phyloP scores from a whole-genome alignment of 2,797 vertebrate species.

The Echiichthys vipera region DNA sequence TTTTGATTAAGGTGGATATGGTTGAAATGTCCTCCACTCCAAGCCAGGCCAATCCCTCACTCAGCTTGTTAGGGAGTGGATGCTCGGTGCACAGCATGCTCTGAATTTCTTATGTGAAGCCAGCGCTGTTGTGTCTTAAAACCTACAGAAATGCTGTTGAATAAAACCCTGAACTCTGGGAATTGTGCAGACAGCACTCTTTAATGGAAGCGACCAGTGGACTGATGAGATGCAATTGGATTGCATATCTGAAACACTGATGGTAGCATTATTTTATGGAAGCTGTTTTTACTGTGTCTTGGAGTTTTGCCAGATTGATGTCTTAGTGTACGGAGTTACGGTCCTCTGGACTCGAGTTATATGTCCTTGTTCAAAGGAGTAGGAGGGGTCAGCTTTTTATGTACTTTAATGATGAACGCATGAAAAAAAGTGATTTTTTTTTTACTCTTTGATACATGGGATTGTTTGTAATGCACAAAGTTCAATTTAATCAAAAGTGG shows the following conservation, averaged over 20 bases:
- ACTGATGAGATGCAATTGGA: conserved; percentile 81
- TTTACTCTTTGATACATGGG: conserved; percentile 61
- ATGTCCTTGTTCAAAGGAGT: conserved; percentile 66
- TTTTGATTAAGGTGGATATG: conserved; percentile 57
- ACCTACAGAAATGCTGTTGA: conserved; percentile 40
- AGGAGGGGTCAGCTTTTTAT: conserved; percentile 73
- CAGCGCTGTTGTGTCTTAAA: conserved; percentile 50
- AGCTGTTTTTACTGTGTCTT: conserved; percentile 74
- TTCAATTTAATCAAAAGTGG: conserved; percentile 75
- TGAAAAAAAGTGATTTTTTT: conserved; percentile 62
- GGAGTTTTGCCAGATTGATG: conserved; percentile 73
- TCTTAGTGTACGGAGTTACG: conserved; percentile 70
- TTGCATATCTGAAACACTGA: conserved; percentile 77
- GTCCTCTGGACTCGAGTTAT: conserved; percentile 70
- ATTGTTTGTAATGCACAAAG: conserved; percentile 65
- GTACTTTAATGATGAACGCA: conserved; percentile 72
- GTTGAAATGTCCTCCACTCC: conserved; percentile 40
- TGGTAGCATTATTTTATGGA: conserved; percentile 77
- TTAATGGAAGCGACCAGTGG: conserved; percentile 68
- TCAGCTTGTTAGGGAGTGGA: conserved; percentile 54
- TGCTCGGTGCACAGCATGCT: conserved; percentile 13
- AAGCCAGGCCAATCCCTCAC: conserved; percentile 26
- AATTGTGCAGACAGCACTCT: conserved; percentile 57
- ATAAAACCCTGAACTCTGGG: conserved; percentile 49
- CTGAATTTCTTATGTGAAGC: conserved; percentile 23